Evolutionary conservation across 37 sponge, comb jelly and placozoan species (phyloP).

Genomic region (Halichondria panicea): DNA sequence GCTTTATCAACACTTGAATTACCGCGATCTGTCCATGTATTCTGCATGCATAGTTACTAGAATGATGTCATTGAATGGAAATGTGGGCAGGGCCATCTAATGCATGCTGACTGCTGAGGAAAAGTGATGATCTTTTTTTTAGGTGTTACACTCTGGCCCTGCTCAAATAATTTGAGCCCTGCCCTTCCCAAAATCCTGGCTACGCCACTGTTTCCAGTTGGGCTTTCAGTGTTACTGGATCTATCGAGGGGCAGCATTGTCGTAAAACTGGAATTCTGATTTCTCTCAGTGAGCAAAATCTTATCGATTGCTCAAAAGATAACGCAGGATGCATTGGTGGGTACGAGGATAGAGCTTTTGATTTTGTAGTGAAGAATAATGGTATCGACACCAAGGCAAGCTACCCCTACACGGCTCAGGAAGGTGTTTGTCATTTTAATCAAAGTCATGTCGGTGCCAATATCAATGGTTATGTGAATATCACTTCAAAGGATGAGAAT

Average conservation of each 20-base stretch:
- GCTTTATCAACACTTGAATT: too few species aligned
- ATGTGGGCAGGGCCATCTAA: too few species aligned
- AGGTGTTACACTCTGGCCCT: too few species aligned
- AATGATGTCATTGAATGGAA: too few species aligned
- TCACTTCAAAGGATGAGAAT: conserved; percentile 57
- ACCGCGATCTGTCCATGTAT: too few species aligned
- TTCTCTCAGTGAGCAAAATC: conserved; percentile 92
- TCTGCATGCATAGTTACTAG: too few species aligned
- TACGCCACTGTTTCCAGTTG: too few species aligned
- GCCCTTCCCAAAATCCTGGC: too few species aligned
- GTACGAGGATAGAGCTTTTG: conserved; percentile 83
- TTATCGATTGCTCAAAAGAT: conserved; percentile 93
- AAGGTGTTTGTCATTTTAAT: conserved; percentile 72
- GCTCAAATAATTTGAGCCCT: too few species aligned
- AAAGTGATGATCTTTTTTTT: too few species aligned
- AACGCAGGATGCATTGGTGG: conserved; percentile 97
- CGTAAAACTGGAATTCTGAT: conserved; percentile 28
- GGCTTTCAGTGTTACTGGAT: conserved; percentile 93
- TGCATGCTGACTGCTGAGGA: too few species aligned
- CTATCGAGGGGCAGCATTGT: conserved; percentile 78
- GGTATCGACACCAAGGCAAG: conserved; percentile 88
- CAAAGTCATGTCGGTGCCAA: conserved; percentile 59
- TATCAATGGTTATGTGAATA: conserved; percentile 57
- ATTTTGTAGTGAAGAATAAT: conserved; percentile 69
- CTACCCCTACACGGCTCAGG: conserved; percentile 90